Base-by-base conservation (phyloP, 2,113 vertebrate genomes). In the Neodon shergylaensis region DNA sequence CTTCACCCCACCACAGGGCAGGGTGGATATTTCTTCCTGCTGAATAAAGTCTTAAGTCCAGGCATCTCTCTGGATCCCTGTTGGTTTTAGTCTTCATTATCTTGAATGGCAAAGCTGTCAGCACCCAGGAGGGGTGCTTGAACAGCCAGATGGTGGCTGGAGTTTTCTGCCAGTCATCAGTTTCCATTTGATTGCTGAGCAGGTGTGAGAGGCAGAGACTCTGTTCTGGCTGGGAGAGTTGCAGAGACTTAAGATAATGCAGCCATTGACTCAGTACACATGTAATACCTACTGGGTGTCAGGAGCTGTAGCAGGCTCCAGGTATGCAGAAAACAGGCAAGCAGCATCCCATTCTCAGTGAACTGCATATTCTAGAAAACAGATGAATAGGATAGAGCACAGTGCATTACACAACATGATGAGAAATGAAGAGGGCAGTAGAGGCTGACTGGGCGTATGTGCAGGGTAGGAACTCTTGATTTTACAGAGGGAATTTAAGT, bases 51-150 rank as follows among this genome's bases (percentile, higher is more conserved):
- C 95, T 97, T 97, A 95, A 98, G 78, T 28, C 58, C 84, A 61
- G 91, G 52, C 52, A 16, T 54, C 52, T 54, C 13, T 54, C 52
- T 54, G 54, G 95, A 84, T 93, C 74, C 61, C 63, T 42, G 0
- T 94, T 96, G 88, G 66, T 87, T 98, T 98, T 90, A 68, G 92
- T 92, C 92, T 97, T 81, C 95, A 94, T 97, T 97, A 98, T 92
- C 17, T 93, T 47, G 81, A 96, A 83, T 73, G 88, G 96, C 95
- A 97, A 91, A 96, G 78, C 91, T 95, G 66, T 47, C 2, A 96
- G 88, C 92, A 65, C 92, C 95, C 54, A 0, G 94, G 77, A 98
- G 90, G 77, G 86, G 63, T 89, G 90, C 88, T 97, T 95, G 54
- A 93, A 79, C 97, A 95, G 79, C 96, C 96, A 97, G 94, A 88